Evolutionary conservation across 2,113 vertebrate species (phyloP).

Genomic region (Phasianus colchicus): DNA sequence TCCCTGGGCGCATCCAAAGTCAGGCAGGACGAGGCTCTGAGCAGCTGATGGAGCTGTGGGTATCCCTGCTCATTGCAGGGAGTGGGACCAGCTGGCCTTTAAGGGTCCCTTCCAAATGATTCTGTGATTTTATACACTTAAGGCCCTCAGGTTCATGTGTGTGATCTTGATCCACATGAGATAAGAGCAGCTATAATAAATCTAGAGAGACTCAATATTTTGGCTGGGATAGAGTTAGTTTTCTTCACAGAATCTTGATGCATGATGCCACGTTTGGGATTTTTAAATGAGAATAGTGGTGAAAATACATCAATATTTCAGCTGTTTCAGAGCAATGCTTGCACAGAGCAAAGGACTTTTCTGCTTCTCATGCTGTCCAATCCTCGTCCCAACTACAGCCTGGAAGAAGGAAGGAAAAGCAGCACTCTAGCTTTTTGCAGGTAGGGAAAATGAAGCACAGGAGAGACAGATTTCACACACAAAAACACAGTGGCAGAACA

Average conservation of each 20-base stretch:
- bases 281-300: not conserved
- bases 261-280: not conserved
- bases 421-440: not conserved
- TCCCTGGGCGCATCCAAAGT: too few species aligned
- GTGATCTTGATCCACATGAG: fast-evolving
- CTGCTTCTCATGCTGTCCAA: not conserved
- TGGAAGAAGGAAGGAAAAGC: not conserved
- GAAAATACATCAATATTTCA: not conserved
- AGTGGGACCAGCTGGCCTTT: too few species aligned
- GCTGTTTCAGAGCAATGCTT: not conserved
- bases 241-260: not conserved
- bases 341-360: not conserved
- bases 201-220: not conserved
- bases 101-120: too few species aligned
- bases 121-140: too few species aligned
- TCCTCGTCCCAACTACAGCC: not conserved
- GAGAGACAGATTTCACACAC: not conserved
- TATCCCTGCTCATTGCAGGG: too few species aligned
- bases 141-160: fast-evolving
- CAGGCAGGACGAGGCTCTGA: too few species aligned
- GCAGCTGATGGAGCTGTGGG: too few species aligned
- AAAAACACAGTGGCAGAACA: not conserved
- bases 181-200: not conserved
- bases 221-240: not conserved
- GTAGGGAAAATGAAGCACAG: not conserved